These are phyloP conservation scores for Achroia grisella DNA, from an alignment of 1,140 invertebrate genomes.

Conservation along the genomic window DNA sequence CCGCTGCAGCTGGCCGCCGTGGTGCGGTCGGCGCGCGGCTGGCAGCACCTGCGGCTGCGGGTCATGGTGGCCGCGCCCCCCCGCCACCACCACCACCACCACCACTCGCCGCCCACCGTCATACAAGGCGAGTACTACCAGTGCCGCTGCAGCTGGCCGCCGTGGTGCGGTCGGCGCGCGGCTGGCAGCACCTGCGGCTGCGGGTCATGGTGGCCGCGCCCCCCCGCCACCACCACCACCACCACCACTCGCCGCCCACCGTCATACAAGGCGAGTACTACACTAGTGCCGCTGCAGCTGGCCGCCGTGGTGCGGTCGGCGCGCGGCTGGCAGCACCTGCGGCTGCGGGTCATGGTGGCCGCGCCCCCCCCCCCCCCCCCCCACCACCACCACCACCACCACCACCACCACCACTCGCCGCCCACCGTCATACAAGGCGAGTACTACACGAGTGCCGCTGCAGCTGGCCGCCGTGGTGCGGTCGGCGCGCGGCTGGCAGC, in stretches of 20 bases:
- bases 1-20: slow-evolving; percentile 31
- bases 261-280: background rate
- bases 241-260: no score
- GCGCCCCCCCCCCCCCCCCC: no score
- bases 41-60: no score
- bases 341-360: no score
- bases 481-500: background rate
- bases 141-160: no score
- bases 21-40: background rate
- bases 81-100: no score
- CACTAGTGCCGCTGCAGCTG: background rate
- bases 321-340: no score
- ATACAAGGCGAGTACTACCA: background rate
- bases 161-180: background rate
- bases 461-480: background rate
- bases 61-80: no score
- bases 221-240: no score
- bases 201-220: no score
- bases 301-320: background rate
- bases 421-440: background rate
- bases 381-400: no score
- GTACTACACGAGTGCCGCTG: background rate
- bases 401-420: no score
- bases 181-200: background rate
- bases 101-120: slow-evolving; percentile 3